These are phyloP conservation scores for Drosophila niveifrons DNA, from an alignment of 2,888 invertebrate species.

Conservation along the genomic window DNA sequence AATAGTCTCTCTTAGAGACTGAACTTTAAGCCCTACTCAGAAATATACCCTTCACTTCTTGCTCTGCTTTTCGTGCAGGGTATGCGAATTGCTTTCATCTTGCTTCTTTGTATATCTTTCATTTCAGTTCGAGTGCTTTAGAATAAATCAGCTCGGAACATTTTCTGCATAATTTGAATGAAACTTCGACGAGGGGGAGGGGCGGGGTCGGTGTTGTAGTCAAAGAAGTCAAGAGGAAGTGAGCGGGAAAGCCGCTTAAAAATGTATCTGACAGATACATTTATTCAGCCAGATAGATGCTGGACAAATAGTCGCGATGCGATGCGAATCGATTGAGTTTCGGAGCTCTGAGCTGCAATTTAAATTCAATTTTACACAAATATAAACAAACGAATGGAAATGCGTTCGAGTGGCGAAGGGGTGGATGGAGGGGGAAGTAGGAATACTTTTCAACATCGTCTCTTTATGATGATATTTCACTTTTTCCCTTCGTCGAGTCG, in stretches of 20 bases:
- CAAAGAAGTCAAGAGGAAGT: constrained; percentile 7
- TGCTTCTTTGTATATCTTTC: constrained; percentile 1
- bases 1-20: no score
- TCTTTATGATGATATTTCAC: constrained; percentile 20
- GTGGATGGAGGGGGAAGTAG: constrained; percentile 2
- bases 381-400: constrained; percentile 31
- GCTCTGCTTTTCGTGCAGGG: not conserved
- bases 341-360: constrained; percentile 50
- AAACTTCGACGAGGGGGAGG: constrained; percentile 4
- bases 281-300: constrained; percentile 9
- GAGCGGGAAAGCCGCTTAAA: constrained; percentile 43
- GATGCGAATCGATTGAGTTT: constrained; percentile 17
- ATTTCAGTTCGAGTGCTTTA: constrained; percentile 48
- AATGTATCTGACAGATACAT: constrained; percentile 30
- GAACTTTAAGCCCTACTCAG: no score
- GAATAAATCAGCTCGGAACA: constrained; percentile 56
- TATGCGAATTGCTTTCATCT: not conserved
- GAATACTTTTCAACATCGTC: not conserved
- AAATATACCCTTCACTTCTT: not conserved
- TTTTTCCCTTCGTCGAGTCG: constrained; percentile 9
- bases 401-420: not conserved
- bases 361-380: constrained; percentile 72
- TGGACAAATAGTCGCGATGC: constrained; percentile 49
- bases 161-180: constrained; percentile 55
- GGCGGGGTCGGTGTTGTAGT: not conserved